phyloP scores from a whole-genome alignment of 2,113 vertebrate species.

The Lipophrys pholis region DNA sequence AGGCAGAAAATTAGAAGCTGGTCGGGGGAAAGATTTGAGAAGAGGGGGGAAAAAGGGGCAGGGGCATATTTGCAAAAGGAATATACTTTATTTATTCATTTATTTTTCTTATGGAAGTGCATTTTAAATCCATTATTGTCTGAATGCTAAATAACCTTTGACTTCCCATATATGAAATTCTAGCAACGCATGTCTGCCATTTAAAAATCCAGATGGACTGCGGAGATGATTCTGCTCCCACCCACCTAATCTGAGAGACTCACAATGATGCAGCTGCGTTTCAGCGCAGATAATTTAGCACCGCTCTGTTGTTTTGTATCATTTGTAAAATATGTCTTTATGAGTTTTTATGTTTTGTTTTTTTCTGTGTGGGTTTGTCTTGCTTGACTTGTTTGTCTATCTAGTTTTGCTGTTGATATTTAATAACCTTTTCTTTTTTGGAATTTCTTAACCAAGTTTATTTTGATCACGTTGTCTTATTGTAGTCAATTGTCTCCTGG shows the following conservation, averaged over 20 bases:
- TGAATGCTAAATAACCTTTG: neutral
- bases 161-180: neutral
- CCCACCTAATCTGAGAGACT: neutral
- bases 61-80: too few relatives aligned
- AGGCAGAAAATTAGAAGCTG: slow-evolving; percentile 1
- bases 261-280: neutral
- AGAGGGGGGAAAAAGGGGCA: too few relatives aligned
- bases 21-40: neutral
- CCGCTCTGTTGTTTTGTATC: too few relatives aligned
- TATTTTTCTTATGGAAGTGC: neutral
- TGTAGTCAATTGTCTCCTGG: too few relatives aligned
- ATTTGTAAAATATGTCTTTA: too few relatives aligned
- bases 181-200: neutral
- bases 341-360: too few relatives aligned
- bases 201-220: neutral
- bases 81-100: too few relatives aligned
- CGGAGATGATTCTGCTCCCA: neutral
- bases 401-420: neutral
- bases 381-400: neutral
- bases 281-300: too few relatives aligned
- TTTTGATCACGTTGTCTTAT: neutral
- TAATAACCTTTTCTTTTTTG: neutral
- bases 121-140: neutral
- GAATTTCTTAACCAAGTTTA: neutral
- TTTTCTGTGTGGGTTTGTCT: too few relatives aligned